Conservation (phyloP, 92 coral and sea anemone genomes). For the Hydrozoanthus gracilis region DNA sequence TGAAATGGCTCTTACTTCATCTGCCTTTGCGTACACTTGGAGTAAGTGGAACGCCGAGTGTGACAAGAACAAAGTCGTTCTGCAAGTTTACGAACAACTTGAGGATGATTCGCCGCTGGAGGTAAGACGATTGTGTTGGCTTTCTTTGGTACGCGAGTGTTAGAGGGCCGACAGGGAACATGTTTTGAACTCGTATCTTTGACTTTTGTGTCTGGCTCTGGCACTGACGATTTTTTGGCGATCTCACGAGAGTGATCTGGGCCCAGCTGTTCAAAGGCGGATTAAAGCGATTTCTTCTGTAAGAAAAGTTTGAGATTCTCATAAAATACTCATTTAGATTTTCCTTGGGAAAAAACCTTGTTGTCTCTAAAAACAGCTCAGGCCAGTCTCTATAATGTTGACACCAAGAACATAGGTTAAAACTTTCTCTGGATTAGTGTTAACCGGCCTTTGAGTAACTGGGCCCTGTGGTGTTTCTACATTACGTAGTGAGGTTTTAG, state of each 20-base stretch:
- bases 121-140: constrained; percentile 47
- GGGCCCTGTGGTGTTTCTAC: too few relatives aligned
- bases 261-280: too few relatives aligned
- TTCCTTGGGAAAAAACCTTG: not conserved
- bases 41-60: constrained; percentile 99
- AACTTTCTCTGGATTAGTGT: too few relatives aligned
- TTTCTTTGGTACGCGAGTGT: not conserved
- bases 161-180: too few relatives aligned
- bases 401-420: too few relatives aligned
- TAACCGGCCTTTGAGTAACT: too few relatives aligned
- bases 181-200: not conserved
- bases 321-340: not conserved
- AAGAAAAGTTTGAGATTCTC: not conserved
- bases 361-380: not conserved
- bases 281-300: too few relatives aligned
- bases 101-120: constrained; percentile 89
- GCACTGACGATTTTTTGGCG: too few relatives aligned
- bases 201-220: too few relatives aligned
- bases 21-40: constrained; percentile 95
- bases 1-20: constrained; percentile 88
- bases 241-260: too few relatives aligned
- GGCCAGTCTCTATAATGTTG: too few relatives aligned
- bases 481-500: too few relatives aligned
- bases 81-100: constrained; percentile 89
- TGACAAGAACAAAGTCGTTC: constrained; percentile 84